Evolutionary conservation across 2,113 vertebrate species (phyloP).

Genomic region (Amphiprion ocellaris): DNA sequence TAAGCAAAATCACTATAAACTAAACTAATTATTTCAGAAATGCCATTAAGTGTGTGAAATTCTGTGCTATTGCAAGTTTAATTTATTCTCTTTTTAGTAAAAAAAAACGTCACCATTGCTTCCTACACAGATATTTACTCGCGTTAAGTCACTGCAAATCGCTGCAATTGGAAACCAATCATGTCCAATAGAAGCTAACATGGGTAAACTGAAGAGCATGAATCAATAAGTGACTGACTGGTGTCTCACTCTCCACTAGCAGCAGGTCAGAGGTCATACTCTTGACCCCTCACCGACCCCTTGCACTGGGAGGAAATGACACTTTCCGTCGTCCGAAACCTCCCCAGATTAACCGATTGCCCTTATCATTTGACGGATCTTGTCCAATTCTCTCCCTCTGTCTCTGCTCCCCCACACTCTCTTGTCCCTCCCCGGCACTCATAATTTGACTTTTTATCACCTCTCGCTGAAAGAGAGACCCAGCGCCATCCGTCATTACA

Average conservation of each 20-base stretch:
- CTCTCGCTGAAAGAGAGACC: conserved; percentile 75
- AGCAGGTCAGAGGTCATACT: conserved; percentile 75
- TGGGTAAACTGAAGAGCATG: conserved; percentile 49
- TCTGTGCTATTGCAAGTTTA: background rate
- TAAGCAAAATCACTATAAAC: too few relatives aligned
- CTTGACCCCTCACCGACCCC: conserved; percentile 82
- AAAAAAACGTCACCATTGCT: too few relatives aligned
- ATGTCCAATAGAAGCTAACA: conserved; percentile 59
- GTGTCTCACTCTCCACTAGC: conserved; percentile 42
- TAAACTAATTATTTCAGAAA: too few relatives aligned
- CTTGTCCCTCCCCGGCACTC: conserved; percentile 68
- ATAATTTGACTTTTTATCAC: conserved; percentile 85
- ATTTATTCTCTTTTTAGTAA: background rate
- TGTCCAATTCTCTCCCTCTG: conserved; percentile 70
- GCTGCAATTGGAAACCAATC: conserved; percentile 47
- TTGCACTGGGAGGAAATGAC: conserved; percentile 76
- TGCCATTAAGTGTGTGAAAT: too few relatives aligned
- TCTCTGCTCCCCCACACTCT: conserved; percentile 35
- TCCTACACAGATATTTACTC: background rate
- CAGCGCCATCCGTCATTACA: conserved; percentile 82
- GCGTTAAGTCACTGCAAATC: conserved; percentile 27
- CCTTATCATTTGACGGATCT: conserved; percentile 79
- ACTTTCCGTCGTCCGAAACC: conserved; percentile 61
- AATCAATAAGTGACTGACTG: conserved; percentile 61
- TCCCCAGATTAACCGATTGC: conserved; percentile 77